Base-by-base conservation (phyloP, 2,797 vertebrate genomes). In the Lepilemur ruficaudatus region DNA sequence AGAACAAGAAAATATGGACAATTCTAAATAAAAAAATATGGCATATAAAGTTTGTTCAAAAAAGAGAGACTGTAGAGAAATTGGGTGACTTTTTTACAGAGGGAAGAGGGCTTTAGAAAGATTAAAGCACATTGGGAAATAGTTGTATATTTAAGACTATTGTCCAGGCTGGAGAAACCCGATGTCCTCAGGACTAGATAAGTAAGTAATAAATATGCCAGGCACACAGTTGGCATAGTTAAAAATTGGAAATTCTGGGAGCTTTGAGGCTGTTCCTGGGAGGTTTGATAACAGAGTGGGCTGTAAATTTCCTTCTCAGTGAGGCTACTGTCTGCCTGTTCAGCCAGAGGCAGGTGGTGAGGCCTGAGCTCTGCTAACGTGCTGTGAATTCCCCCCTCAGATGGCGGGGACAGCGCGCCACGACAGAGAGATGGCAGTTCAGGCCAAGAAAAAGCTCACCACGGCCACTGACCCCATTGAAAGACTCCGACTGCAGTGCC, bases 371-470 rank as follows among this genome's bases (percentile, higher is more conserved):
- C 35, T 15, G 11, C 20, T 95, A 25, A 87, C 12, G 0, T 5
- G n/a, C 8, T 76, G 15, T 50, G 75, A 11, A 0, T 55, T 97
- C 78, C 90, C 90, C 1, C 96, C 94, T 25, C 85, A 98, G 99
- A 99, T 99, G 99, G 98, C 99, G 0, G 99, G 99, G 22, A 99
- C 99, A 0, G 98, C 99, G 0, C 99, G 99, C 35, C 99, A 99
- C 0, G 99, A 99, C 83, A 97, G 96, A 46, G 99, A 99, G 81
- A 99, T 99, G 99, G 98, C 98, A 0, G 91, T 98, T 72, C 98
- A 98, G 7, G 99, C 99, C 86, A 99, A 98, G 93, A 99, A 94
- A 57, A 98, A 97, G 23, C 98, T 99, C 91, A 3, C 84, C 0
- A 97, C 72, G 4, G 98, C 99, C n/a, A 97, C 98, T 0, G 99